A percentile compares a stretch with the other conserved stretches of the same genome.
phyloP scores from a whole-genome alignment of 2,888 invertebrate genomes.

The Lottia gigantea region DNA sequence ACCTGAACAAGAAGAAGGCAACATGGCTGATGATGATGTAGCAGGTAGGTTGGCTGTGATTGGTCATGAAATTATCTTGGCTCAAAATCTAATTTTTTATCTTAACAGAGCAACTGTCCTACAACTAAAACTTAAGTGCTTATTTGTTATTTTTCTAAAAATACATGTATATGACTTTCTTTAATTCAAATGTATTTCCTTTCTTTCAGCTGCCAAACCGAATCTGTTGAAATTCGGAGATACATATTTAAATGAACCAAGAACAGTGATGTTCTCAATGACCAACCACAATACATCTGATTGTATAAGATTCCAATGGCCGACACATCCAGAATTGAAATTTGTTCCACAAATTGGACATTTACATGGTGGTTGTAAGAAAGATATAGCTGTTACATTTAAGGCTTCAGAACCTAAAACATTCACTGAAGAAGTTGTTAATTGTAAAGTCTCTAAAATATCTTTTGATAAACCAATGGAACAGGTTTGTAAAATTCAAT shows the following conservation, averaged over 20 bases:
- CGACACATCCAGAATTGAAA: conserved; percentile 64
- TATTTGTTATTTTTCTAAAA: no score
- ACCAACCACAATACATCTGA: conserved; percentile 65
- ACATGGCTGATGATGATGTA: conserved; percentile 66
- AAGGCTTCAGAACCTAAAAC: conserved; percentile 68
- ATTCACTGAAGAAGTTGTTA: conserved; percentile 52
- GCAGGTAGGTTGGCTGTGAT: conserved; percentile 42
- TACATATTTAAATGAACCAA: conserved; percentile 63
- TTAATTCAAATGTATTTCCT: conserved; percentile 6
- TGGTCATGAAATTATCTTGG: no score
- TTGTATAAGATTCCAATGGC: conserved; percentile 64
- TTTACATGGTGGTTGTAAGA: conserved; percentile 66
- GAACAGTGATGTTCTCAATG: conserved; percentile 63
- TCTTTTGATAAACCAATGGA: conserved; percentile 60
- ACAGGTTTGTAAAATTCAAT: conserved; percentile 36
- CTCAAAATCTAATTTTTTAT: no score
- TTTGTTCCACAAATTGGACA: conserved; percentile 71
- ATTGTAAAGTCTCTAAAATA: conserved; percentile 63
- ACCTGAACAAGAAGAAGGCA: conserved; percentile 58
- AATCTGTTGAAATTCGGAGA: conserved; percentile 67
- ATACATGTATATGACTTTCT: no score
- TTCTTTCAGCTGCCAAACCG: conserved; percentile 61
- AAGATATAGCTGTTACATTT: conserved; percentile 72
- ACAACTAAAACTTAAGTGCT: no score
- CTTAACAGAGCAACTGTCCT: no score